A percentile compares a stretch with the other conserved stretches of the same genome.
Evolutionary conservation across 2,113 vertebrate genomes (phyloP).

Genomic region (Motacilla tschutschensis): DNA sequence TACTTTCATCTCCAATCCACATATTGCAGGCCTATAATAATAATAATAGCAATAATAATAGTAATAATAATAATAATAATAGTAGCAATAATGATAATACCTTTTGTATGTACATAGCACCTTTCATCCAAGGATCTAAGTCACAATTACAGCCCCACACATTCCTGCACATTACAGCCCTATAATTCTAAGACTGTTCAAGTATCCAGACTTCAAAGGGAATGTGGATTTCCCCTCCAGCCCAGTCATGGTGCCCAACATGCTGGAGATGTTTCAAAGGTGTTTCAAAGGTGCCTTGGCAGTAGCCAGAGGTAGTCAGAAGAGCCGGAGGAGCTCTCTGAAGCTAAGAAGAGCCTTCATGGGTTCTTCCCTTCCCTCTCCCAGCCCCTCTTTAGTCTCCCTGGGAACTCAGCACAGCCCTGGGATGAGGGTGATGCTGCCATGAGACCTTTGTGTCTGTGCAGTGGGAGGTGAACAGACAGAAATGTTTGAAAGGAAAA

Average conservation of each 20-base stretch:
- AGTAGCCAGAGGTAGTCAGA: conserved; percentile 16
- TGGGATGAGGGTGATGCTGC: background rate
- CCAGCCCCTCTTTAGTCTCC: background rate
- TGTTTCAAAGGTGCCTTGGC: conserved; percentile 52
- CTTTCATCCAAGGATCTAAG: conserved; percentile 66
- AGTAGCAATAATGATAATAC: conserved; percentile 45
- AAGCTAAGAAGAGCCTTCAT: background rate
- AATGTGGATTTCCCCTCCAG: conserved; percentile 59
- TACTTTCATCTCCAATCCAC: conserved; percentile 49
- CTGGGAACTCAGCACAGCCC: background rate
- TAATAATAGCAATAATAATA: conserved; percentile 42
- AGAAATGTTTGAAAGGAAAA: background rate
- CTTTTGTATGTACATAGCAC: conserved; percentile 50
- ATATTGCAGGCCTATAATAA: conserved; percentile 50
- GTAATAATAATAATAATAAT: conserved; percentile 45
- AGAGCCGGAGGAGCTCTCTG: conserved; percentile 4
- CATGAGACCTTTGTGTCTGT: background rate
- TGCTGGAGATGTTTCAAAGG: conserved; percentile 48
- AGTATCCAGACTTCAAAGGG: conserved; percentile 57
- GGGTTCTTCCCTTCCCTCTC: background rate
- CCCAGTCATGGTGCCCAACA: conserved; percentile 40
- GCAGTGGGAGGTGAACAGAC: background rate
- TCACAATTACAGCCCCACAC: conserved; percentile 60
- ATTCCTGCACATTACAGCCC: conserved; percentile 61
- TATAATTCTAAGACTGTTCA: conserved; percentile 58